A percentile compares a stretch with the other conserved stretches of the same genome.
These are phyloP conservation scores for Adrianichthys oophorus DNA, from an alignment of 2,797 vertebrate species.

Conservation along the genomic window DNA sequence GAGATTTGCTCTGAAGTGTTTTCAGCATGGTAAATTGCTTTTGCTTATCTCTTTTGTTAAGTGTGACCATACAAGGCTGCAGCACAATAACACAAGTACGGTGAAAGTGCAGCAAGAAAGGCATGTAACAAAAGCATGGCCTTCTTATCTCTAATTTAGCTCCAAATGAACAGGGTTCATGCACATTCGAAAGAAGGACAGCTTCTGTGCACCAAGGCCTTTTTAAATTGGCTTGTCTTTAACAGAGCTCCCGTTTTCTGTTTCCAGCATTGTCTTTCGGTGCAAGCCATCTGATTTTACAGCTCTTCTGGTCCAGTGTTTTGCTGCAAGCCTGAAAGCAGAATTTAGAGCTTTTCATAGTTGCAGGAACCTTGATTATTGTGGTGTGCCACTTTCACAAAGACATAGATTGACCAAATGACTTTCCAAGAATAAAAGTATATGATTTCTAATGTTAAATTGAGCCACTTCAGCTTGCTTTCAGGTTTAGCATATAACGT, in stretches of 20 bases:
- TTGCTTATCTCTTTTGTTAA: conserved; percentile 44
- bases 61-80: conserved; percentile 48
- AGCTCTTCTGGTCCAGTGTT: conserved; percentile 12
- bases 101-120: conserved; percentile 47
- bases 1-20: conserved; percentile 25
- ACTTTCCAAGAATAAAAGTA: conserved; percentile 35
- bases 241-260: conserved; percentile 35
- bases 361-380: conserved; percentile 38
- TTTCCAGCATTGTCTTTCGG: conserved; percentile 17
- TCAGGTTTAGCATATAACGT: conserved; percentile 41
- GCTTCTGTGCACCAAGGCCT: conserved; percentile 33
- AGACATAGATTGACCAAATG: conserved; percentile 35
- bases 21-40: conserved; percentile 50
- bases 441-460: conserved; percentile 28
- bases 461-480: conserved; percentile 36
- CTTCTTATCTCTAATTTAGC: conserved; percentile 53
- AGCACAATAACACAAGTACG: conserved; percentile 43
- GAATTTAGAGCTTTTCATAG: conserved; percentile 27
- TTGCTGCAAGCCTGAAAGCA: conserved; percentile 27
- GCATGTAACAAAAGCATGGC: conserved; percentile 18
- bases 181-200: conserved; percentile 28
- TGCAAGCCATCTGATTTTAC: conserved; percentile 12
- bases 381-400: conserved; percentile 27
- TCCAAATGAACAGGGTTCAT: conserved; percentile 48
- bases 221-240: conserved; percentile 26